phyloP scores from a whole-genome alignment of 2,113 vertebrate species.

The Pseudois nayaur region DNA sequence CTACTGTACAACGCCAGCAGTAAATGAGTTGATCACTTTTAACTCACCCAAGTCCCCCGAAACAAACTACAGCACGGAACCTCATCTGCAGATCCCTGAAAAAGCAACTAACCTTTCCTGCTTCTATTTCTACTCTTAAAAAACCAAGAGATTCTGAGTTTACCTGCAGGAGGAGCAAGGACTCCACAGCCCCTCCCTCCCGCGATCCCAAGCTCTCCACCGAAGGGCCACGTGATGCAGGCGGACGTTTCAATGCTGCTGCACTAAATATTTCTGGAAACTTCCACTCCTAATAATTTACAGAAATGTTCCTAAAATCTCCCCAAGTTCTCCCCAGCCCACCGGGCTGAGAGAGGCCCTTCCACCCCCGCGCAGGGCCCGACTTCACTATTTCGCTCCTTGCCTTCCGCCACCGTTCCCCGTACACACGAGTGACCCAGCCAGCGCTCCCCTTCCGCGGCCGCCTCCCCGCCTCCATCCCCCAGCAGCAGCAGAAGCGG shows the following conservation, averaged over 20 bases:
- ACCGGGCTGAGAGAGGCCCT: slow-evolving; percentile 19
- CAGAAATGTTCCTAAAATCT: slow-evolving; percentile 57
- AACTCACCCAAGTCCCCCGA: not conserved
- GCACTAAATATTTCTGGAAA: slow-evolving; percentile 88
- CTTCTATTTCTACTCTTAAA: not conserved
- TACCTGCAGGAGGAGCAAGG: slow-evolving; percentile 48
- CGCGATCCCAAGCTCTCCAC: slow-evolving; percentile 79
- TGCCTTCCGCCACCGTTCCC: slow-evolving; percentile 17
- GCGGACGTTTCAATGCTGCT: slow-evolving; percentile 86
- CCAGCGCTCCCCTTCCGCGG: slow-evolving; percentile 45
- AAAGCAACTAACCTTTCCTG: not conserved
- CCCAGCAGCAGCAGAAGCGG: slow-evolving; percentile 41
- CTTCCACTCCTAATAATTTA: slow-evolving; percentile 84
- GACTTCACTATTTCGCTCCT: not conserved
- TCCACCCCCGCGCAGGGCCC: not conserved
- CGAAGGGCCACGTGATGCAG: slow-evolving; percentile 83
- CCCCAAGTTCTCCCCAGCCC: slow-evolving; percentile 44
- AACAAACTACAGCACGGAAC: not conserved
- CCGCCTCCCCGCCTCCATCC: slow-evolving; percentile 50
- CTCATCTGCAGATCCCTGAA: not conserved
- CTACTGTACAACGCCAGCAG: not conserved
- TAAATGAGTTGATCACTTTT: not conserved
- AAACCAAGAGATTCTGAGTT: slow-evolving; percentile 20
- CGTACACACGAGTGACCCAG: slow-evolving; percentile 54
- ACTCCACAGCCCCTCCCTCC: slow-evolving; percentile 78